Conservation (phyloP, 1,140 invertebrate genomes). For the Microplitis demolitor region DNA sequence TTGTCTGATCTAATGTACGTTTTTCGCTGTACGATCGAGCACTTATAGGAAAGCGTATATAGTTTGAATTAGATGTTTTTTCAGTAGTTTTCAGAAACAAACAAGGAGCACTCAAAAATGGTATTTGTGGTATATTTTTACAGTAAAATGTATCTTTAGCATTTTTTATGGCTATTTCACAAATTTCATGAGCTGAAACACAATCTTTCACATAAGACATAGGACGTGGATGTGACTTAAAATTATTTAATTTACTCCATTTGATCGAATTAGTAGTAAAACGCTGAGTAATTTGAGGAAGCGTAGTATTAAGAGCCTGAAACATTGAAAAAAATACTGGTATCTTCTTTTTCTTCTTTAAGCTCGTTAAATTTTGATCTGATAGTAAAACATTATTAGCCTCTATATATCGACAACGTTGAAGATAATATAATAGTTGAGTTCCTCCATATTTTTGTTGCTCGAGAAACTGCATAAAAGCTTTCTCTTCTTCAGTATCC, state of each 20-base stretch:
- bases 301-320: conserved; percentile 48
- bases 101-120: conserved; percentile 54
- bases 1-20: conserved; percentile 36
- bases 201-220: conserved; percentile 48
- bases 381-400: conserved; percentile 50
- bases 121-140: conserved; percentile 40
- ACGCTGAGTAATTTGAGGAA: conserved; percentile 47
- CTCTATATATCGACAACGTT: conserved; percentile 57
- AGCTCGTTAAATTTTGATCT: not conserved
- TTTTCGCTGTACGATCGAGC: conserved; percentile 30
- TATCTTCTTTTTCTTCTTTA: conserved; percentile 10
- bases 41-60: conserved; percentile 39
- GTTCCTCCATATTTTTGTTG: conserved; percentile 49
- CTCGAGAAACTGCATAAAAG: conserved; percentile 63
- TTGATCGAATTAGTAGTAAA: conserved; percentile 34
- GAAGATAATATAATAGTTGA: conserved; percentile 52
- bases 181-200: conserved; percentile 34
- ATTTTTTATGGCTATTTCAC: conserved; percentile 47
- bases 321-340: conserved; percentile 40
- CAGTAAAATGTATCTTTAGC: conserved; percentile 47
- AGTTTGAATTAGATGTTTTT: conserved; percentile 33
- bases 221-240: conserved; percentile 41
- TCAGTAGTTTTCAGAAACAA: conserved; percentile 29
- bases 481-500: conserved; percentile 62
- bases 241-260: conserved; percentile 15